phyloP scores from a whole-genome alignment of 2,113 vertebrate genomes.

The Catharus bicknelli region DNA sequence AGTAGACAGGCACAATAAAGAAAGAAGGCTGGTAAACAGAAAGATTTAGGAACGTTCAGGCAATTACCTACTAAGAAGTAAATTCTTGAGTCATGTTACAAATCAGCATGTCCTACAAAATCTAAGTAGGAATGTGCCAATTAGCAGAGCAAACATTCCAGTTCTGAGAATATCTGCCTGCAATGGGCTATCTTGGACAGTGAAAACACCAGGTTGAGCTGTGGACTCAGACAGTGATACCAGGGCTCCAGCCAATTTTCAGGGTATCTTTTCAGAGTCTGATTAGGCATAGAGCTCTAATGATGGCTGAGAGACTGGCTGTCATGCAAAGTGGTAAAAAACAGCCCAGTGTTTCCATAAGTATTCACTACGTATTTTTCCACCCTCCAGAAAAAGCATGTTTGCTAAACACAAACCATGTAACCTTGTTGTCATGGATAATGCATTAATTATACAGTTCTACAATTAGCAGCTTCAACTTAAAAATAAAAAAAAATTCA shows the following conservation, averaged over 20 bases:
- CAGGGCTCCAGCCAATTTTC: not conserved
- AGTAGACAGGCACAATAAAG: not conserved
- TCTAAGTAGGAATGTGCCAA: constrained; percentile 57
- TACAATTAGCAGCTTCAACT: constrained; percentile 57
- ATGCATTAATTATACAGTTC: constrained; percentile 52
- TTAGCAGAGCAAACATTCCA: constrained; percentile 50
- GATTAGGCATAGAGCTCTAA: constrained; percentile 4
- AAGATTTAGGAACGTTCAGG: constrained; percentile 14
- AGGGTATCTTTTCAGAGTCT: constrained; percentile 3
- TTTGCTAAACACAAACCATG: constrained; percentile 38
- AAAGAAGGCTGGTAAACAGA: not conserved
- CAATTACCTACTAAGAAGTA: constrained; percentile 48
- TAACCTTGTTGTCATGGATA: constrained; percentile 44
- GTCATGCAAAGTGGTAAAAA: constrained; percentile 34
- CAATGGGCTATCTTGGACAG: not conserved
- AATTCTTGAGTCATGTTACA: constrained; percentile 56
- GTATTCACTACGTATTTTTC: constrained; percentile 38
- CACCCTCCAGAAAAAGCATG: constrained; percentile 40
- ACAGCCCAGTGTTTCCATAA: not conserved
- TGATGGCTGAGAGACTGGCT: constrained; percentile 10
- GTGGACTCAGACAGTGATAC: not conserved
- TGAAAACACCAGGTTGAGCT: not conserved
- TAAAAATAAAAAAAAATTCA: constrained; percentile 59
- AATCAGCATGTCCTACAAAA: constrained; percentile 52
- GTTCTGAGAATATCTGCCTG: not conserved